Base-by-base conservation (phyloP, 2,797 vertebrate genomes). In the Hozukius guyotensis region DNA sequence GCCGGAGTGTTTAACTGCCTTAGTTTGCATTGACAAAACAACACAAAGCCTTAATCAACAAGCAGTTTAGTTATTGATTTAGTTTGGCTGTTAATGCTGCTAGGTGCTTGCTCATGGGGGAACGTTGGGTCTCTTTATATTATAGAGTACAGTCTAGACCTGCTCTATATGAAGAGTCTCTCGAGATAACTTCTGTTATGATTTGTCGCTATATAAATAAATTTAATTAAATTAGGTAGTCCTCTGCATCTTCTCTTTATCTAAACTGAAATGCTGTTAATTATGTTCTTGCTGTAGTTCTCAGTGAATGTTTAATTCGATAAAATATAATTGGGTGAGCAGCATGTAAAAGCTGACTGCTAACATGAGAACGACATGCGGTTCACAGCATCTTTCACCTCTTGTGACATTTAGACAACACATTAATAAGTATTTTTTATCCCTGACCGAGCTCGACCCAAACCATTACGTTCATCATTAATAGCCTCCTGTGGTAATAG, bases 371-470 rank as follows among this genome's bases (percentile, higher is more conserved):
- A 65, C 0, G 10, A 38, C 46, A 74, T 60, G 22, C 20, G 31
- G 73, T 61, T 70, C 42, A 52, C 22, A 27, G 7, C 9, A 3
- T 74, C 4, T 74, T 85, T 77, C 22, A 72, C 68, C 57, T 57
- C 31, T 31, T 10, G 46, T 92, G 82, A 88, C 83, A 88, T 92
- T 91, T 89, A 78, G 42, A 73, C 67, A 83, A 76, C 79, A 81
- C 72, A 67, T 77, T 85, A 72, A 64, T 65, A 81, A 81, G 25
- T 84, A 56, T 84, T 82, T 90, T 69, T 69, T 72, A 72, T 77
- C 57, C 75, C 60, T 2, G 61, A 72, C 64, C 68, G 53, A 55
- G 53, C 84, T 67, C 1, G n/a, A 77, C 34, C 59, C 25, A 18
- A 42, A 72, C 49, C 83, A 78, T 87, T 75, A 72, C 34, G 73